Conservation (phyloP, 2,113 vertebrate species). For the Amblyornis subalaris region DNA sequence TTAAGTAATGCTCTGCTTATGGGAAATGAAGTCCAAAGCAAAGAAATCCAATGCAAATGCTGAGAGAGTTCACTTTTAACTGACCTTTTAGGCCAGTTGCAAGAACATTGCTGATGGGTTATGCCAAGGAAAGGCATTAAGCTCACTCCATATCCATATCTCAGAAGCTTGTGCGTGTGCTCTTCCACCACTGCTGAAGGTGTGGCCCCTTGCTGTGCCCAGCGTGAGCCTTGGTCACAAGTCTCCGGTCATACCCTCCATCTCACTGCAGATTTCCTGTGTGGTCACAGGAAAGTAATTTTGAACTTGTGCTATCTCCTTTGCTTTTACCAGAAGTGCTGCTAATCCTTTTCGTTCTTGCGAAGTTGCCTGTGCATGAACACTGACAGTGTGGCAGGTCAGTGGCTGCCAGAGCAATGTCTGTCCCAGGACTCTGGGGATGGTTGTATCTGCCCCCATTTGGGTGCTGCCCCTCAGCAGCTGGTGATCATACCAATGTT, state of each 20-base stretch:
- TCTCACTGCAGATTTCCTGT: background rate
- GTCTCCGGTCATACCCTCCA: background rate
- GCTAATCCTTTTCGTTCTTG: background rate
- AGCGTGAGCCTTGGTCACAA: background rate
- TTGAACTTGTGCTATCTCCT: background rate
- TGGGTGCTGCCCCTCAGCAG: background rate
- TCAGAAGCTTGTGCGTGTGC: background rate
- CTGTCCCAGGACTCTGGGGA: background rate
- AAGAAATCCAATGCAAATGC: background rate
- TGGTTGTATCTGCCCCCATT: background rate
- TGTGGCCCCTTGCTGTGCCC: background rate
- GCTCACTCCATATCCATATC: fast-evolving
- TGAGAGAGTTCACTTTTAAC: background rate
- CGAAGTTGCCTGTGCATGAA: background rate
- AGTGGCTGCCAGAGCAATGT: background rate
- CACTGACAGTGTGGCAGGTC: fast-evolving
- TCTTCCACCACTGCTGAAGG: background rate
- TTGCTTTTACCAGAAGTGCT: background rate
- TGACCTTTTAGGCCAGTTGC: background rate
- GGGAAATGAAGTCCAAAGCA: background rate
- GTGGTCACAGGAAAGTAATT: background rate
- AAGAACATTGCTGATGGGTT: background rate
- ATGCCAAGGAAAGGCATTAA: background rate
- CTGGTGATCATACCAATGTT: background rate
- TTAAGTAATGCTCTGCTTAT: background rate